phyloP scores from a whole-genome alignment of 2,113 vertebrate genomes.

The Menidia beryllina region DNA sequence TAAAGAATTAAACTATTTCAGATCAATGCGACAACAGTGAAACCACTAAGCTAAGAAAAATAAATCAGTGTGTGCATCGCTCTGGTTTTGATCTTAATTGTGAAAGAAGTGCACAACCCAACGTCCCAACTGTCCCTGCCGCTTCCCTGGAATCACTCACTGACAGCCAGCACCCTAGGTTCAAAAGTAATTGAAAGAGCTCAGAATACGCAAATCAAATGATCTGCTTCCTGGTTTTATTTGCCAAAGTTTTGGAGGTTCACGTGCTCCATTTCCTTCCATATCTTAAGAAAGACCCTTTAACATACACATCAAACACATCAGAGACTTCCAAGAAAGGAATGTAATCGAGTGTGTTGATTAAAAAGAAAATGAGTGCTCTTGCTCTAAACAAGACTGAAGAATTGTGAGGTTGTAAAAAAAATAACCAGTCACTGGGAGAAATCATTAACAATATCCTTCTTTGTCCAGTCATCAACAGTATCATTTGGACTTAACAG shows the following conservation, averaged over 20 bases:
- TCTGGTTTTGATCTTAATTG: constrained; percentile 47
- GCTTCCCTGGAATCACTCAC: constrained; percentile 22
- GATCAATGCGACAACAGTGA: constrained; percentile 63
- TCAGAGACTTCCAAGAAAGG: constrained; percentile 22
- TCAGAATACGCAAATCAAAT: constrained; percentile 50
- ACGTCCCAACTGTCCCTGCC: constrained; percentile 25
- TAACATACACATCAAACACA: constrained; percentile 59
- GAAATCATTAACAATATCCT: constrained; percentile 56
- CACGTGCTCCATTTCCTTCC: constrained; percentile 33
- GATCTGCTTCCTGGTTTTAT: constrained; percentile 50
- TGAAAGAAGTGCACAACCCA: constrained; percentile 26
- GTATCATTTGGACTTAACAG: constrained; percentile 41
- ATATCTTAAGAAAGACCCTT: constrained; percentile 49
- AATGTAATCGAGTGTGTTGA: constrained; percentile 43
- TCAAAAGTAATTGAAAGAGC: constrained; percentile 45
- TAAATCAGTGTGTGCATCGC: not conserved
- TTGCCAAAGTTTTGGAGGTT: constrained; percentile 43
- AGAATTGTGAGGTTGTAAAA: constrained; percentile 15
- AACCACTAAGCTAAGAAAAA: constrained; percentile 32
- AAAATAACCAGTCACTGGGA: constrained; percentile 22
- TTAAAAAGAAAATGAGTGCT: constrained; percentile 41
- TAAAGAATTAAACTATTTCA: constrained; percentile 60
- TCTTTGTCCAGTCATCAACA: constrained; percentile 60
- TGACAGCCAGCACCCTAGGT: constrained; percentile 22
- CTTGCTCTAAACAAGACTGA: constrained; percentile 18